phyloP scores from a whole-genome alignment of 2,888 invertebrate genomes.

The Sturmia bella region DNA sequence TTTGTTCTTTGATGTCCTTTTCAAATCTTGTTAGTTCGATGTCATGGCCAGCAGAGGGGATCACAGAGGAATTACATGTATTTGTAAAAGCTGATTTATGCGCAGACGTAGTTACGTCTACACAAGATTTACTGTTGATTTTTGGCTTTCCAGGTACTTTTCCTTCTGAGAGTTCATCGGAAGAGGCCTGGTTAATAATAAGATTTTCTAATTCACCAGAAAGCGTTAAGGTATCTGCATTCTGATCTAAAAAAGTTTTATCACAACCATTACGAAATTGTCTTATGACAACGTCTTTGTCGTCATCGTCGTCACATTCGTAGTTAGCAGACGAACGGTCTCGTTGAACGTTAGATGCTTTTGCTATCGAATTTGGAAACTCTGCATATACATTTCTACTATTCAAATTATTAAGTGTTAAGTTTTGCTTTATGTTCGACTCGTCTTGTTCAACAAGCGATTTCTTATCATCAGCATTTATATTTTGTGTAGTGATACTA shows the following conservation, averaged over 20 bases:
- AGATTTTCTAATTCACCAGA: constrained; percentile 63
- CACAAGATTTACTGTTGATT: constrained; percentile 1
- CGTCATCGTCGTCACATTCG: constrained; percentile 67
- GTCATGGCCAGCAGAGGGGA: constrained; percentile 19
- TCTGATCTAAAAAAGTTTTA: constrained; percentile 15
- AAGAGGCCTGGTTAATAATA: constrained; percentile 55
- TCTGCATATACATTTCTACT: not conserved
- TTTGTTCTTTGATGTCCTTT: not conserved
- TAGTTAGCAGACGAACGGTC: not conserved
- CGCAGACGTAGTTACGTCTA: not conserved
- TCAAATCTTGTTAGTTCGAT: not conserved
- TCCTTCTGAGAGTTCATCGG: constrained; percentile 17
- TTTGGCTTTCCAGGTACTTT: not conserved
- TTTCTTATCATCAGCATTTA: not conserved
- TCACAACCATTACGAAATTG: constrained; percentile 72
- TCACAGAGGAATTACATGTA: constrained; percentile 9
- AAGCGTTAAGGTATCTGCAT: constrained; percentile 18
- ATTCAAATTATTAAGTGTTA: not conserved
- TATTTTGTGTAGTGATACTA: not conserved
- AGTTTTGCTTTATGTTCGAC: not conserved
- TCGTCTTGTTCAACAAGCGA: not conserved
- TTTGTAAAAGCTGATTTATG: not conserved
- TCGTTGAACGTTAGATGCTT: not conserved
- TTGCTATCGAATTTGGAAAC: not conserved
- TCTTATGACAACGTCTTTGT: constrained; percentile 64